Evolutionary conservation across 2,888 invertebrate genomes (phyloP), one percentile per base, ranked within the genome.

Genomic region (Pecten maximus): DNA sequence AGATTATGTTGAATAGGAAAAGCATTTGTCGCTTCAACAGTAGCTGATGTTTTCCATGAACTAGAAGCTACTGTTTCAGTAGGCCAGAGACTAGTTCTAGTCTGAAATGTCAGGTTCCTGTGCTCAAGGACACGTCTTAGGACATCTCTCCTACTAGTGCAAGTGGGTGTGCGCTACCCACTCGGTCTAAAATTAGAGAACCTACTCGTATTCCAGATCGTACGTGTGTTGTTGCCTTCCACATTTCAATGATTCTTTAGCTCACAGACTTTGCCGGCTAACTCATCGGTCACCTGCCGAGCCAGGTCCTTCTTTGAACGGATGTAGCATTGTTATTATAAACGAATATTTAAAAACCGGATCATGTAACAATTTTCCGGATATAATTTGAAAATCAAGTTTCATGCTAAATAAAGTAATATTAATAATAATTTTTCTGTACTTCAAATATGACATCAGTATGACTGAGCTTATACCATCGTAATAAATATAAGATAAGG

Each of bases 251-350:
- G 74, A 74, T 35, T 74, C 28, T 15, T 28, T 35, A 74, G 28
- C 28, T 28, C 8, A 3, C 35, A 74, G 10, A 74, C 74, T 74
- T 35, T 10, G 74, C 74, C 74, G 74, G 74, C 74, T 74, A 74
- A 74, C 74, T 74, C 74, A 74, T 74, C 74, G 74, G 74, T 74
- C 74, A 74, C 74, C 74, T 54, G 74, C 74, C 74, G 74, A 74
- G 35, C 74, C 28, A 74, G 74, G 74, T 15, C 74, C 12, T 3
- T 74, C 10, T 74, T 10, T 74, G 74, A 74, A 35, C 74, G 74
- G 74, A 74, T 35, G 35, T 74, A 6, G 6, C 35, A 28, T 28
- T 74, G 35, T 74, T 74, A 74, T 74, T 74, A 10, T 74, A 74
- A 28, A 15, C 28, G 2, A 0, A 8, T 35, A 28, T 6, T 28